A percentile compares a stretch with the other conserved stretches of the same genome.
These are phyloP conservation scores for Turnix velox DNA, from an alignment of 2,113 vertebrate species.

Conservation along the genomic window DNA sequence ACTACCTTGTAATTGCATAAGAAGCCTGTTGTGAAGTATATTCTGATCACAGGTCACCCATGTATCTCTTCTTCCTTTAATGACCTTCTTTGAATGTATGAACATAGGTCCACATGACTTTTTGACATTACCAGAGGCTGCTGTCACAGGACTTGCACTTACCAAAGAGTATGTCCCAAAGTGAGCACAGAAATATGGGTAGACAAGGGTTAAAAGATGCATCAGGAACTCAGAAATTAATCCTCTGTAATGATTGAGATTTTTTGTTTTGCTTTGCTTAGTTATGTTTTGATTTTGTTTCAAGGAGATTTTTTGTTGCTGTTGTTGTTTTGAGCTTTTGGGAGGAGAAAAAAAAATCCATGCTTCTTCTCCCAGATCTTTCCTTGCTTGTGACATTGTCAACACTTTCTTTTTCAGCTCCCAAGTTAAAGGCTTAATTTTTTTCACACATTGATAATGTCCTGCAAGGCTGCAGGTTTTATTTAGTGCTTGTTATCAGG, in stretches of 20 bases:
- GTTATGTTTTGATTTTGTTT: too few relatives aligned
- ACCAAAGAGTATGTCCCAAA: background rate
- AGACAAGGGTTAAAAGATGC: background rate
- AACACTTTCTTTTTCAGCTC: background rate
- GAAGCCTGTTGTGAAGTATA: background rate
- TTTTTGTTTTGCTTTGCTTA: too few relatives aligned
- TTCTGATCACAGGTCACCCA: background rate
- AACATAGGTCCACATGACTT: fast-evolving
- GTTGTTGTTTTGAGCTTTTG: background rate
- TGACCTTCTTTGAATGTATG: background rate
- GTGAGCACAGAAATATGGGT: background rate
- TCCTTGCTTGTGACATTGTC: background rate
- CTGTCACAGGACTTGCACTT: background rate
- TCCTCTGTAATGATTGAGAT: background rate
- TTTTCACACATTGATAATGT: background rate
- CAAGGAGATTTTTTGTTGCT: background rate
- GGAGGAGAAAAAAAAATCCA: background rate
- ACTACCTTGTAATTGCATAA: background rate
- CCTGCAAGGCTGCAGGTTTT: background rate
- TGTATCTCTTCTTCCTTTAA: background rate
- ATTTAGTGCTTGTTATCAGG: background rate
- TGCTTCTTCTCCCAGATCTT: background rate
- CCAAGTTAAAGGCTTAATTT: background rate
- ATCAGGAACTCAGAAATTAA: background rate
- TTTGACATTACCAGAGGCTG: background rate